Evolutionary conservation across 2,113 vertebrate species (phyloP).

Genomic region (Centropristis striata): DNA sequence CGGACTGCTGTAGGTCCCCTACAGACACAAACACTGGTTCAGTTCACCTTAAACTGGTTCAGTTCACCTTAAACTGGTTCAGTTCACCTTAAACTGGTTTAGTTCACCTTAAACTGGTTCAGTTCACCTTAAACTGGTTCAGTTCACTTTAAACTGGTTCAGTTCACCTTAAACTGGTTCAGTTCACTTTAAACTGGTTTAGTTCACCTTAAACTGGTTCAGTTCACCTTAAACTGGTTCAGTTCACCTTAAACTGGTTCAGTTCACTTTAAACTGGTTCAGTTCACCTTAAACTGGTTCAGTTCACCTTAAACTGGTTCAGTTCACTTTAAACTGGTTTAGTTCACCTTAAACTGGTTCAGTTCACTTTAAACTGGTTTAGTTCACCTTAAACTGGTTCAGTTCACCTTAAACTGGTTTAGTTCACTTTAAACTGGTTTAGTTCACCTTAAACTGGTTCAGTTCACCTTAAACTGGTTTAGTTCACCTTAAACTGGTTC

Average conservation of each 20-base stretch:
- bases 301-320: not conserved
- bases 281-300: not conserved
- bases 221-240: not conserved
- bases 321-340: not conserved
- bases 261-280: not conserved
- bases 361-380: not conserved
- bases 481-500: too few relatives aligned
- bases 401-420: too few relatives aligned
- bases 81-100: too few relatives aligned
- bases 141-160: too few relatives aligned
- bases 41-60: not conserved
- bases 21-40: not conserved
- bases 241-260: not conserved
- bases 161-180: too few relatives aligned
- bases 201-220: not conserved
- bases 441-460: not conserved
- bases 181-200: not conserved
- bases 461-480: too few relatives aligned
- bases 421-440: too few relatives aligned
- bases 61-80: not conserved
- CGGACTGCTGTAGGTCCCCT: conserved; percentile 96
- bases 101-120: not conserved
- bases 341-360: not conserved
- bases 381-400: not conserved
- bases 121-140: too few relatives aligned